phyloP scores from a whole-genome alignment of 2,113 vertebrate genomes.

The Myrmecobius fasciatus region DNA sequence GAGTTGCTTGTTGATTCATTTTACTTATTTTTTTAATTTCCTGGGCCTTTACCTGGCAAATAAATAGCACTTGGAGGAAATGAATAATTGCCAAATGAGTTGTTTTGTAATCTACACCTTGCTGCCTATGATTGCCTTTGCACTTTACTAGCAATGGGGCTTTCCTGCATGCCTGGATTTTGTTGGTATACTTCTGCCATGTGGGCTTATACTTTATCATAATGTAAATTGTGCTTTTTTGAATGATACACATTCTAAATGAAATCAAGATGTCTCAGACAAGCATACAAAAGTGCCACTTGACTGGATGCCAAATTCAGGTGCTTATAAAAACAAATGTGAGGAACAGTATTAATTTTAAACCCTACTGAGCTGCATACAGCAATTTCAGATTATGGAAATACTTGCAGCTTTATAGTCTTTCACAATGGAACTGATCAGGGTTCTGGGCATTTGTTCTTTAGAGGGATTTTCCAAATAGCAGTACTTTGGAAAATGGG shows the following conservation, averaged over 20 bases:
- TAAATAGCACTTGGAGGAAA: neutral
- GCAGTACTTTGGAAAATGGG: constrained; percentile 73
- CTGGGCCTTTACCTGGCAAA: neutral
- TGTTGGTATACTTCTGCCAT: constrained; percentile 25
- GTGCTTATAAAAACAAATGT: constrained; percentile 83
- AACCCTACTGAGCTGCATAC: constrained; percentile 71
- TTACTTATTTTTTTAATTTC: neutral
- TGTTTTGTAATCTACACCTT: constrained; percentile 25
- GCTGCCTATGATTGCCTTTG: neutral
- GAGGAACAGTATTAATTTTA: constrained; percentile 73
- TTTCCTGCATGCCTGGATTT: constrained; percentile 35
- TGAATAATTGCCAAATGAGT: neutral
- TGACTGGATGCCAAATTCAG: constrained; percentile 78
- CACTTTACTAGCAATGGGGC: neutral
- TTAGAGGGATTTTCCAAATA: constrained; percentile 75
- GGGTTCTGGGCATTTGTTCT: constrained; percentile 56
- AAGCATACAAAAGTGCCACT: constrained; percentile 61
- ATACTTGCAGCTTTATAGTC: constrained; percentile 80
- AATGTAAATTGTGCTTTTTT: constrained; percentile 55
- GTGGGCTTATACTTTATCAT: constrained; percentile 31
- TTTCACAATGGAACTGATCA: constrained; percentile 81
- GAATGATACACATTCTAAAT: constrained; percentile 70
- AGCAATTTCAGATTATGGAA: constrained; percentile 80
- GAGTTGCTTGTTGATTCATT: neutral
- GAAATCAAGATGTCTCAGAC: constrained; percentile 70